phyloP scores from a whole-genome alignment of 2,797 vertebrate genomes.

The Cyprinella venusta region DNA sequence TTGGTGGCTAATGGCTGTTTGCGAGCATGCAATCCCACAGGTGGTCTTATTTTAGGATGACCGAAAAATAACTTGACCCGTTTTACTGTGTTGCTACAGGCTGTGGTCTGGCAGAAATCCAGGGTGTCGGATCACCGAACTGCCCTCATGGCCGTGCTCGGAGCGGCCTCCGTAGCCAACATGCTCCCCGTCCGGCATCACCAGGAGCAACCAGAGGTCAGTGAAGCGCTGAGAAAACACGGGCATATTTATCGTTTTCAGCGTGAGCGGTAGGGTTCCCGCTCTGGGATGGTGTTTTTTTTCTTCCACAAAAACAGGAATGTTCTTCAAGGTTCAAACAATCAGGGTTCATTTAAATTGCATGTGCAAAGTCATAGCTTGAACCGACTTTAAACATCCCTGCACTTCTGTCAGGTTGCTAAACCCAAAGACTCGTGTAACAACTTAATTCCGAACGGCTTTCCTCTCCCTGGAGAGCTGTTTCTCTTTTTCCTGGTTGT shows the following conservation, averaged over 20 bases:
- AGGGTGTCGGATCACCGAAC: constrained; percentile 88
- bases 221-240: constrained; percentile 62
- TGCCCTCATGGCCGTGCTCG: constrained; percentile 90
- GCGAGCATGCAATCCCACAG: constrained; percentile 64
- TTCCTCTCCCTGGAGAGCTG: constrained; percentile 53
- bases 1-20: constrained; percentile 60
- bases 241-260: constrained; percentile 44
- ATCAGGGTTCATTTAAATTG: neutral
- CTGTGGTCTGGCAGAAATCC: constrained; percentile 93
- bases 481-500: constrained; percentile 52
- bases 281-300: neutral
- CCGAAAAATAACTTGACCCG: constrained; percentile 72
- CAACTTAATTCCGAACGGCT: constrained; percentile 52
- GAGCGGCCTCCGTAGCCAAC: constrained; percentile 81
- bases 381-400: constrained; percentile 44
- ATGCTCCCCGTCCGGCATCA: constrained; percentile 85
- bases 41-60: constrained; percentile 74
- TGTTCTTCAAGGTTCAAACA: neutral
- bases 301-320: neutral
- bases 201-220: constrained; percentile 89
- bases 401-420: constrained; percentile 45
- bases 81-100: constrained; percentile 85
- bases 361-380: neutral
- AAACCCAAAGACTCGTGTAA: constrained; percentile 47
- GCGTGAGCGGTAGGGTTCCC: constrained; percentile 38